phyloP scores from a whole-genome alignment of 2,888 invertebrate genomes.

The Agonopterix subpropinquella region DNA sequence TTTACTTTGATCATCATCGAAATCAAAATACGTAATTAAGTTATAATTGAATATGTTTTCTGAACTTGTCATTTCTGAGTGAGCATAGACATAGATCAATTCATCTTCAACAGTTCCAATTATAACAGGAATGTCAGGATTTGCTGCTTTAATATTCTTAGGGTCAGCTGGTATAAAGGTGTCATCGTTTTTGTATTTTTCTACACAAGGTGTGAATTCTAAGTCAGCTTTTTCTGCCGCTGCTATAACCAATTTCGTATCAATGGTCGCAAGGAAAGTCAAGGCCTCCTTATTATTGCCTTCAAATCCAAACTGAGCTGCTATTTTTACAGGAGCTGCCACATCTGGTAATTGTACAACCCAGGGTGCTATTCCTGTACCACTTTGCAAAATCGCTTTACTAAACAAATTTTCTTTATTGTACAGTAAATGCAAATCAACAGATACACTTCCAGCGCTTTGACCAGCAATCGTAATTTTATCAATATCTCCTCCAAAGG shows the following conservation, averaged over 20 bases:
- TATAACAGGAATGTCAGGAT: constrained; percentile 10
- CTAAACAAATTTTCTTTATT: constrained; percentile 23
- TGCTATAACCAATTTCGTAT: constrained; percentile 12
- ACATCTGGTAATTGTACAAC: constrained; percentile 10
- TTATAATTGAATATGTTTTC: constrained; percentile 13
- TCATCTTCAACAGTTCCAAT: constrained; percentile 18
- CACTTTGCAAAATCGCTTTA: constrained; percentile 21
- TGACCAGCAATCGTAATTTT: too few species aligned
- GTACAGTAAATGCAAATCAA: constrained; percentile 23
- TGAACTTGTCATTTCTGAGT: constrained; percentile 11
- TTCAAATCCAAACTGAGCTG: constrained; percentile 9
- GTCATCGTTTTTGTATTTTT: constrained; percentile 14
- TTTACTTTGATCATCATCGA: constrained; percentile 10
- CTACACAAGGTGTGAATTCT: constrained; percentile 13
- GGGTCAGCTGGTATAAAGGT: constrained; percentile 12
- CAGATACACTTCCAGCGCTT: constrained; percentile 17
- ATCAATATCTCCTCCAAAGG: too few species aligned
- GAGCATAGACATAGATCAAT: constrained; percentile 11
- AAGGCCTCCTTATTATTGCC: constrained; percentile 12
- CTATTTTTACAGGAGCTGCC: constrained; percentile 10
- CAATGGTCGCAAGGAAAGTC: constrained; percentile 4
- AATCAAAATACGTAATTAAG: constrained; percentile 11
- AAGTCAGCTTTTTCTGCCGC: constrained; percentile 11
- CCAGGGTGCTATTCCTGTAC: constrained; percentile 9
- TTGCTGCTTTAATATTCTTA: constrained; percentile 6